These are phyloP conservation scores for Salarias fasciatus DNA, from an alignment of 2,797 vertebrate species.

Conservation along the genomic window DNA sequence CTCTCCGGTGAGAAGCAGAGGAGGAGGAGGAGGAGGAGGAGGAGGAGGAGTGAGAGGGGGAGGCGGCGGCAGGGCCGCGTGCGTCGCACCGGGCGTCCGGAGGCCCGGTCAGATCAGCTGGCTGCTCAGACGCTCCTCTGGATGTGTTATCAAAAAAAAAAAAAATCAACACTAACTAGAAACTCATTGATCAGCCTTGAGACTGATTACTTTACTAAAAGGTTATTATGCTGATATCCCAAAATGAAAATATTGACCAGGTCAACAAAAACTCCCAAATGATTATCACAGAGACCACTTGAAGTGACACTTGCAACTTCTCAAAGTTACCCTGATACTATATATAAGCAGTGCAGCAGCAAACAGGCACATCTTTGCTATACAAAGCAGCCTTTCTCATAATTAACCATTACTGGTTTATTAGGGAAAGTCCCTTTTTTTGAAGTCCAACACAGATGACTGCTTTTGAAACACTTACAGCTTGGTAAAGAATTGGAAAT, in stretches of 20 bases:
- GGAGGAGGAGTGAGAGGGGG: constrained; percentile 27
- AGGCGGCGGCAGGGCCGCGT: constrained; percentile 14
- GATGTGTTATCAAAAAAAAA: constrained; percentile 34
- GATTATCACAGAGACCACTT: not conserved
- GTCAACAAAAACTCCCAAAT: constrained; percentile 22
- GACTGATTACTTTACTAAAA: constrained; percentile 11
- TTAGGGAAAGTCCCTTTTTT: not conserved
- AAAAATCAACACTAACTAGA: no score
- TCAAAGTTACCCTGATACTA: no score
- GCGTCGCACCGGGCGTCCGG: constrained; percentile 40
- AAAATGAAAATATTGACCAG: constrained; percentile 10
- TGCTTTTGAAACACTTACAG: no score
- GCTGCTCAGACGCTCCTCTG: constrained; percentile 30
- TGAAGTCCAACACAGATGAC: no score
- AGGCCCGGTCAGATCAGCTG: constrained; percentile 56
- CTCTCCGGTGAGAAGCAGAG: constrained; percentile 44
- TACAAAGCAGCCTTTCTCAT: no score
- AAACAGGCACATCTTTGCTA: no score
- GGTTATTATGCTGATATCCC: constrained; percentile 20
- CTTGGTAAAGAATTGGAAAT: no score
- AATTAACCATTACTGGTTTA: no score
- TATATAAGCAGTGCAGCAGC: no score
- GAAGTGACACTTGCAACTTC: no score
- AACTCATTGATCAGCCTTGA: no score
- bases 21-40: no score